A percentile compares a stretch with the other conserved stretches of the same genome.
These are phyloP conservation scores for Eumerus sabulonum DNA, from an alignment of 2,888 invertebrate genomes.

Conservation along the genomic window DNA sequence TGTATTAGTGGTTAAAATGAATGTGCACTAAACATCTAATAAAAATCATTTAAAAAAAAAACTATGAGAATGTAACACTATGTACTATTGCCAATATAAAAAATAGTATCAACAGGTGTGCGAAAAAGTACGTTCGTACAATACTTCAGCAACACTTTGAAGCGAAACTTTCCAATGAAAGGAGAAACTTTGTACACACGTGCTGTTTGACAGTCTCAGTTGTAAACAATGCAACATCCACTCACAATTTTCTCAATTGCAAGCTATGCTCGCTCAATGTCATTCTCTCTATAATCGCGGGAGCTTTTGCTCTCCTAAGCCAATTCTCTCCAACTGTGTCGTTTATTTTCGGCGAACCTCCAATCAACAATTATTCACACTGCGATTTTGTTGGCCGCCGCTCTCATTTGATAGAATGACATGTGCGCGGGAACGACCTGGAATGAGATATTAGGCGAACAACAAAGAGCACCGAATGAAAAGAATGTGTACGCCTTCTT, in stretches of 20 bases:
- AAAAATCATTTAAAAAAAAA: no score
- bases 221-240: slow-evolving; percentile 56
- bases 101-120: not conserved
- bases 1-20: slow-evolving; percentile 10
- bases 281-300: slow-evolving; percentile 13
- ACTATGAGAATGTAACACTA: no score
- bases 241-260: slow-evolving; percentile 3
- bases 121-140: not conserved
- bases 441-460: slow-evolving; percentile 64
- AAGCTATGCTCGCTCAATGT: not conserved
- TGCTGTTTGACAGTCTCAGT: slow-evolving; percentile 34
- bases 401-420: slow-evolving; percentile 60
- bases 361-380: slow-evolving; percentile 67
- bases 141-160: slow-evolving; percentile 26
- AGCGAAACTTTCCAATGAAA: slow-evolving; percentile 37
- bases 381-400: slow-evolving; percentile 52
- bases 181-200: slow-evolving; percentile 49
- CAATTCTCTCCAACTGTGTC: slow-evolving; percentile 27
- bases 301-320: slow-evolving; percentile 54
- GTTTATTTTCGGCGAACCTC: slow-evolving; percentile 58
- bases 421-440: slow-evolving; percentile 58
- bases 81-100: not conserved
- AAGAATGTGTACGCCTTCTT: slow-evolving; percentile 61
- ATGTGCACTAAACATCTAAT: no score
- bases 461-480: slow-evolving; percentile 60